A percentile compares a stretch with the other conserved stretches of the same genome.
Conservation (phyloP, 2,888 invertebrate species). For the Onthophagus sagittarius region DNA sequence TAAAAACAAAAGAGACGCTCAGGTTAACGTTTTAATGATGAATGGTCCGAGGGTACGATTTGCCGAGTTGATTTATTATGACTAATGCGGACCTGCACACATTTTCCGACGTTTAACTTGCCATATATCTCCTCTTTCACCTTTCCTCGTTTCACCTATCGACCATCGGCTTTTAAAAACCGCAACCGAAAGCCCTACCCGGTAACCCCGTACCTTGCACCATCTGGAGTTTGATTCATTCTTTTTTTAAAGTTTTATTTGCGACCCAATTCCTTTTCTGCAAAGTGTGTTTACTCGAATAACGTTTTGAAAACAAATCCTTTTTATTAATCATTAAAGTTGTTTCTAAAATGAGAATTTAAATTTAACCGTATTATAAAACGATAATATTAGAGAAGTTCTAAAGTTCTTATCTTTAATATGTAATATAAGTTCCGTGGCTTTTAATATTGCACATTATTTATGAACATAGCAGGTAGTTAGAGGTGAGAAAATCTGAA, state of each 20-base stretch:
- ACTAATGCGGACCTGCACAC: not conserved
- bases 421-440: not conserved
- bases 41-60: not conserved
- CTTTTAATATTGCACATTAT: not conserved
- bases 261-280: not conserved
- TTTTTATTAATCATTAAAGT: not conserved
- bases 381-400: not conserved
- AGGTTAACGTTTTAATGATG: not conserved
- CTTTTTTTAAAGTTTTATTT: not conserved
- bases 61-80: not conserved
- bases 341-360: no score
- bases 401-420: not conserved
- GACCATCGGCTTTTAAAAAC: not conserved
- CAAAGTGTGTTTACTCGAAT: not conserved
- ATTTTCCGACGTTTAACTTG: not conserved
- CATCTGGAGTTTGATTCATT: not conserved
- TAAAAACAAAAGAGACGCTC: not conserved
- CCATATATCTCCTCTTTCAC: not conserved
- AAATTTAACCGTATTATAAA: not conserved
- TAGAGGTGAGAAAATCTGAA: not conserved
- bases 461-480: not conserved
- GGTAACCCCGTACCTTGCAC: not conserved
- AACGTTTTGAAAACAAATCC: not conserved
- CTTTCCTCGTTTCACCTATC: not conserved
- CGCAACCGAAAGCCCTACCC: not conserved